Evolutionary conservation across 1,140 invertebrate species (phyloP), one percentile per base, ranked within the genome.

Genomic region (Cecropterus lyciades): DNA sequence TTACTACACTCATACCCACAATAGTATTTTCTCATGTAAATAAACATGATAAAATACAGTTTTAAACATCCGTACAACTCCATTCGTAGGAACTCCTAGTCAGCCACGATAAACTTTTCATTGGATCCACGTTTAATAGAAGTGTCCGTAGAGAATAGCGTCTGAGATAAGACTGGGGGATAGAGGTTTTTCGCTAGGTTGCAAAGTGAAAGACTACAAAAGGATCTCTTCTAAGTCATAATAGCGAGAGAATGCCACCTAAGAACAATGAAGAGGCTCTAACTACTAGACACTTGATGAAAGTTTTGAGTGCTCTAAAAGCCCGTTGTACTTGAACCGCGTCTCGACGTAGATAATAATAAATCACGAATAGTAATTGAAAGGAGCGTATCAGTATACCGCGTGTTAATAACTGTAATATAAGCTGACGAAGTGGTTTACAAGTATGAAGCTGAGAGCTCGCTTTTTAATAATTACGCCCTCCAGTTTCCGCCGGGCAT

Each of bases 201-300:
- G 67, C 55, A 69, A 67, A 72, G 59, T 65, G 49, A 57, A 55
- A 52, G 66, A 67, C 63, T 57, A 77, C 73, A 77, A 84, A 78
- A 74, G 69, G 71, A 71, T 63, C 69, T 56, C 65, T 77, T 63
- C 69, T 73, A 70, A 73, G 66, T 73, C 67, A 67, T 79, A 80
- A 80, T 74, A 71, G 75, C 72, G 67, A 67, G 67, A 67, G 70
- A 49, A 62, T 65, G 67, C 42, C 63, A 70, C 52, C 73, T 73
- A 68, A 73, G 62, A 72, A 83, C 74, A 79, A 78, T 79, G 73
- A 73, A 66, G 66, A 66, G 51, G 62, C 59, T 63, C 37, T 51
- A 70, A 65, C 45, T 60, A 72, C 73, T 77, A 56, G 60, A 78
- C 69, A 75, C 63, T 67, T 73, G 70, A 79, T 81, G 77, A 78